These are phyloP conservation scores for Ochotona princeps DNA, from an alignment of 2,113 vertebrate genomes.

Conservation along the genomic window DNA sequence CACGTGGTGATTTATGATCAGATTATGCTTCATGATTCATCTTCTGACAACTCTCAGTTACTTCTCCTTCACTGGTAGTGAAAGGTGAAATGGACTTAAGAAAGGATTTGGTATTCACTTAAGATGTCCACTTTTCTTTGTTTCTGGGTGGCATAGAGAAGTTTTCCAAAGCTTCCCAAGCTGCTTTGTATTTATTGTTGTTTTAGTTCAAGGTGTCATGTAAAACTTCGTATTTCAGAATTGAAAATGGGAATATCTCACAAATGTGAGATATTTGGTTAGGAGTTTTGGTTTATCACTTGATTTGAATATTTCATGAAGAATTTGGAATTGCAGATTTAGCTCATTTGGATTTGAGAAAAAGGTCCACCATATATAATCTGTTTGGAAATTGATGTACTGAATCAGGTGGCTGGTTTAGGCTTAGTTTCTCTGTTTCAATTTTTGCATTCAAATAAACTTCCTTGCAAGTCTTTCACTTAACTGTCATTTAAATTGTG, in stretches of 20 bases:
- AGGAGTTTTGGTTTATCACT: conserved; percentile 30
- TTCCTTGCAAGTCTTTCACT: background rate
- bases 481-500: background rate
- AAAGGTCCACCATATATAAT: background rate
- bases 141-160: background rate
- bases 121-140: background rate
- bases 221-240: background rate
- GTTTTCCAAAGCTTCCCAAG: background rate
- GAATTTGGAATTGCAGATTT: background rate
- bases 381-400: conserved; percentile 24
- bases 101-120: background rate
- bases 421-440: conserved; percentile 35
- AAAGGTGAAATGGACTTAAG: conserved; percentile 5
- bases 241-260: conserved; percentile 12
- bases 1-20: conserved; percentile 14
- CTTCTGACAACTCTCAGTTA: conserved; percentile 15
- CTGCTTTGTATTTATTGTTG: background rate
- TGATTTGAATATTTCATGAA: conserved; percentile 37
- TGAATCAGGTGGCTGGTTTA: background rate
- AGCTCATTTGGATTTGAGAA: background rate
- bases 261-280: background rate
- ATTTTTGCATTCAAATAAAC: conserved; percentile 6
- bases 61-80: conserved; percentile 26
- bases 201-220: conserved; percentile 26
- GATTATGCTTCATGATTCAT: conserved; percentile 49